These are phyloP conservation scores for Anguilla japonica DNA, from an alignment of 2,113 vertebrate genomes.

Conservation along the genomic window DNA sequence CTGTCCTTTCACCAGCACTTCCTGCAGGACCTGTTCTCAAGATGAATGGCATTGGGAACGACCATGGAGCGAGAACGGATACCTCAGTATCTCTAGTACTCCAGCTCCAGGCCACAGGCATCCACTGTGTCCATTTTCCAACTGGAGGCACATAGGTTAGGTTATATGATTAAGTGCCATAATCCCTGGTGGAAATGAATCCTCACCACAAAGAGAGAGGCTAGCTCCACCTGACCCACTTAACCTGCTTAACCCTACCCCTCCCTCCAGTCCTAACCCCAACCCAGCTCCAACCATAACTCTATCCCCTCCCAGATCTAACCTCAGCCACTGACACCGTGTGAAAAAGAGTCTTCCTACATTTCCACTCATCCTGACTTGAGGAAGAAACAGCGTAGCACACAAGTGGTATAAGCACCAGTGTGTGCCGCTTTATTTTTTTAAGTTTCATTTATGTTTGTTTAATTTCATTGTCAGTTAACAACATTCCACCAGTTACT, in stretches of 20 bases:
- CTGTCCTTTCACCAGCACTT: slow-evolving; percentile 22
- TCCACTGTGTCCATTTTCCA: not conserved
- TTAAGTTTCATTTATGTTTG: too few species aligned
- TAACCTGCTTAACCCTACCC: too few species aligned
- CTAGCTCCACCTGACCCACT: not conserved
- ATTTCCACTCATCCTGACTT: too few species aligned
- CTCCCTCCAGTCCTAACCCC: not conserved
- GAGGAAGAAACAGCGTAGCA: too few species aligned
- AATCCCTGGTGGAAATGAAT: not conserved
- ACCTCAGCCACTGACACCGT: not conserved
- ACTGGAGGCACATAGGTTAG: not conserved
- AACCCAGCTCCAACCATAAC: not conserved
- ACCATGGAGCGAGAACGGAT: not conserved
- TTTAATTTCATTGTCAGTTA: too few species aligned
- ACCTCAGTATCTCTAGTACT: not conserved
- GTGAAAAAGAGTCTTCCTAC: too few species aligned
- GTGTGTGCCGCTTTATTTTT: too few species aligned
- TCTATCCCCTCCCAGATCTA: not conserved
- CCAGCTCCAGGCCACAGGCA: not conserved
- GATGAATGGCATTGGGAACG: not conserved
- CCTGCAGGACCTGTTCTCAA: slow-evolving; percentile 17
- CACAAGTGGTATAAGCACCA: too few species aligned
- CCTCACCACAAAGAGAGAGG: not conserved
- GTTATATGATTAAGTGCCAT: not conserved
- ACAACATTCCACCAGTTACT: too few species aligned